Evolutionary conservation across 1,140 invertebrate genomes (phyloP).

Genomic region (Doryteuthis pealeii): DNA sequence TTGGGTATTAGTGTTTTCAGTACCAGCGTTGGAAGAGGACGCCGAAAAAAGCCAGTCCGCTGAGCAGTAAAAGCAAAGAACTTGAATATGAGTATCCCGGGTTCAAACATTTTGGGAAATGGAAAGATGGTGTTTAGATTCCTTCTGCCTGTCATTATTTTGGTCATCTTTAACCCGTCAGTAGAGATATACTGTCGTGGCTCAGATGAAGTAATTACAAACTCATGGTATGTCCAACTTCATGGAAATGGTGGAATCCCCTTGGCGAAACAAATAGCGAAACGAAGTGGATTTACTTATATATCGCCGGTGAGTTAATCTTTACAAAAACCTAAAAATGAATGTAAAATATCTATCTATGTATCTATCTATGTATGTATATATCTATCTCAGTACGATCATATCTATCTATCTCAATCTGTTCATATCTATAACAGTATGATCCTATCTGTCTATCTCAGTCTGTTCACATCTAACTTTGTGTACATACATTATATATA

Average conservation of each 20-base stretch:
- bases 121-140: neutral
- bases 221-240: constrained; percentile 44
- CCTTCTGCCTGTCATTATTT: neutral
- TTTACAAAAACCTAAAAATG: too few relatives aligned
- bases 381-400: too few relatives aligned
- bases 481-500: too few relatives aligned
- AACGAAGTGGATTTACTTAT: constrained; percentile 45
- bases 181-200: neutral
- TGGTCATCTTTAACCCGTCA: neutral
- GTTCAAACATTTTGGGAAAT: neutral
- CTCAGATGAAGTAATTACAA: constrained; percentile 38
- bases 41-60: neutral
- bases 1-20: neutral
- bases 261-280: constrained; percentile 36
- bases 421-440: too few relatives aligned
- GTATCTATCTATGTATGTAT: too few relatives aligned
- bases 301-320: constrained; percentile 40
- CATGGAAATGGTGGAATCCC: constrained; percentile 33
- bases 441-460: too few relatives aligned
- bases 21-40: neutral
- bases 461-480: too few relatives aligned
- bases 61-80: neutral
- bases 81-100: neutral
- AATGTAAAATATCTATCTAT: too few relatives aligned
- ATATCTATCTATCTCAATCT: too few relatives aligned